A percentile compares a stretch with the other conserved stretches of the same genome.
Conservation (phyloP, 2,888 invertebrate genomes). For the Macroteleia sp. region DNA sequence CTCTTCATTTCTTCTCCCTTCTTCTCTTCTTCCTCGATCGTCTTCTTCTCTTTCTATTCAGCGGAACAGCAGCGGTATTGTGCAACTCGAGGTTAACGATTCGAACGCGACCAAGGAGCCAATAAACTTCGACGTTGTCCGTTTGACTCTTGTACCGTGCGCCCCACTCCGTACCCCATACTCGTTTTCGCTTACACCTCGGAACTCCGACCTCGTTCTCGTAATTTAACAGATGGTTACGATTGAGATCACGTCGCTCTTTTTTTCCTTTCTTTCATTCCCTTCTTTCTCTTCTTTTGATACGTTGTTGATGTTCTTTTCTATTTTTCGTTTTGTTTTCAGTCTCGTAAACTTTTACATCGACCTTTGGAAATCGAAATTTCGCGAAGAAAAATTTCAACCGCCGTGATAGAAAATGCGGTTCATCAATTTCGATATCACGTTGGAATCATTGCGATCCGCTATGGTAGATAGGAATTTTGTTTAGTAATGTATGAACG, state of each 20-base stretch:
- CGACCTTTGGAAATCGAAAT: slow-evolving; percentile 31
- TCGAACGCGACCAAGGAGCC: slow-evolving; percentile 65
- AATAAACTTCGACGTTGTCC: slow-evolving; percentile 66
- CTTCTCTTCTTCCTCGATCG: background rate
- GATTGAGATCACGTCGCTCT: slow-evolving; percentile 55
- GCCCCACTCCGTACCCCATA: slow-evolving; percentile 33
- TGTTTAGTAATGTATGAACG: slow-evolving; percentile 21
- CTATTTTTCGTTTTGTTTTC: background rate
- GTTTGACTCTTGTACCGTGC: slow-evolving; percentile 49
- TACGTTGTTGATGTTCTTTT: background rate
- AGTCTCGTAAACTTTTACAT: slow-evolving; percentile 34
- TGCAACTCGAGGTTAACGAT: slow-evolving; percentile 67
- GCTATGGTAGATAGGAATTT: slow-evolving; percentile 9
- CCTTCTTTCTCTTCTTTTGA: background rate
- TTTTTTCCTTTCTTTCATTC: background rate
- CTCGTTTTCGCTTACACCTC: slow-evolving; percentile 63
- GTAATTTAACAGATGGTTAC: slow-evolving; percentile 62
- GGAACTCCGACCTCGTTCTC: slow-evolving; percentile 56
- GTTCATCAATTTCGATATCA: slow-evolving; percentile 47
- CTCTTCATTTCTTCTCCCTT: background rate
- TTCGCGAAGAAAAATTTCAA: slow-evolving; percentile 7
- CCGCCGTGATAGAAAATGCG: slow-evolving; percentile 31
- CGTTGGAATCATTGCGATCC: slow-evolving; percentile 18
- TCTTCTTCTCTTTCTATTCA: slow-evolving; percentile 30
- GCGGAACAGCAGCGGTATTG: slow-evolving; percentile 68